Conservation (phyloP, 2,113 vertebrate genomes). For the Macroglossus sobrinus region DNA sequence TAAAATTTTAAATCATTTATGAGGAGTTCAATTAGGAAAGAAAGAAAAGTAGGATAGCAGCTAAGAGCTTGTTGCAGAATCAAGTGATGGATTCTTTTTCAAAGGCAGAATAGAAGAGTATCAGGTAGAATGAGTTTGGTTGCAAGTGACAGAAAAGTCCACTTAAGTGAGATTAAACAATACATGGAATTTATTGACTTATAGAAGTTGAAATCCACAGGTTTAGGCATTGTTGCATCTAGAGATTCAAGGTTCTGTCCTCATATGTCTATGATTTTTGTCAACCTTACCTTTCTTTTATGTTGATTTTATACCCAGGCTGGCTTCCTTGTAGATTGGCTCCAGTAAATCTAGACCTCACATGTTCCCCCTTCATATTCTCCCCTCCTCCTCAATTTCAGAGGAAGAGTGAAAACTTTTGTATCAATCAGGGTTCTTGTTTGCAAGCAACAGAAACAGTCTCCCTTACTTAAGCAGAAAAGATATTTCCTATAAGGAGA, state of each 20-base stretch:
- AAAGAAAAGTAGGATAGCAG: not conserved
- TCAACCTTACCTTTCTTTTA: not conserved
- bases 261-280: not conserved
- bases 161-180: not conserved
- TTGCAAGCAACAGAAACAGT: not conserved
- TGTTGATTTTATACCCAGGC: not conserved
- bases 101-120: not conserved
- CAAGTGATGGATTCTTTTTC: not conserved
- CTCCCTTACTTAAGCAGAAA: not conserved
- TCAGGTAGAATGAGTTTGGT: not conserved
- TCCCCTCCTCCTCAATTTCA: not conserved
- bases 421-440: not conserved
- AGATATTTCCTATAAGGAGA: not conserved
- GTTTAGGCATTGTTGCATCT: not conserved
- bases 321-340: not conserved
- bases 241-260: not conserved
- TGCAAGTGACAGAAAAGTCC: conserved; percentile 2
- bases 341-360: not conserved
- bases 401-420: not conserved
- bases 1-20: conserved; percentile 33
- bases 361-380: not conserved
- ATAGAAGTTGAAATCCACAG: not conserved
- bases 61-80: not conserved
- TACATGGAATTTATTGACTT: not conserved
- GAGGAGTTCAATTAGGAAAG: not conserved